Percentiles rank a stretch among this genome's conserved stretches.
These are phyloP conservation scores for Lacerta agilis DNA, from an alignment of 2,797 vertebrate genomes.

Conservation along the genomic window DNA sequence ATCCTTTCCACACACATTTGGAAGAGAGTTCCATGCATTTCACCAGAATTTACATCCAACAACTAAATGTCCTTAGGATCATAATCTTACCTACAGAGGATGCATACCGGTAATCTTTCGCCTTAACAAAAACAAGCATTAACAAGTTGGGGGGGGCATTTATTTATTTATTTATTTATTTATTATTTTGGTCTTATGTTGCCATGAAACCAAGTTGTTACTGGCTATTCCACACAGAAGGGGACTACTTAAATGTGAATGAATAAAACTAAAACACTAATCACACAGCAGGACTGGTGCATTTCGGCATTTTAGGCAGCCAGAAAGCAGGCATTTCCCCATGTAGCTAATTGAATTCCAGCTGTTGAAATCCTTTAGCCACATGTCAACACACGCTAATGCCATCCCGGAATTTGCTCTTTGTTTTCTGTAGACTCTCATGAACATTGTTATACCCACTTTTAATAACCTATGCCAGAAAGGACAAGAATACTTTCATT, in stretches of 20 bases:
- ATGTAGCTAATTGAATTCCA: slow-evolving; percentile 66
- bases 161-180: too few relatives aligned
- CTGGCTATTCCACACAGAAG: slow-evolving; percentile 56
- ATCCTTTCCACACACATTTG: not conserved
- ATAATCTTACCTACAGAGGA: slow-evolving; percentile 11
- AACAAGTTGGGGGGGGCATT: slow-evolving; percentile 22
- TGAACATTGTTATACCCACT: not conserved
- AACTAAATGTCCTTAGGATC: slow-evolving; percentile 18
- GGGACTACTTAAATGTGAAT: slow-evolving; percentile 61
- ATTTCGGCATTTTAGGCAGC: slow-evolving; percentile 54
- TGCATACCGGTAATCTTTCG: not conserved
- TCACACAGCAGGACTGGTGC: slow-evolving; percentile 63
- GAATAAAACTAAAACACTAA: slow-evolving; percentile 65
- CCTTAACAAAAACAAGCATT: not conserved
- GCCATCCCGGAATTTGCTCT: slow-evolving; percentile 36
- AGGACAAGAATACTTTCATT: not conserved
- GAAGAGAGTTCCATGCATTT: not conserved
- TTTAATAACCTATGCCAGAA: not conserved
- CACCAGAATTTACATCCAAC: not conserved
- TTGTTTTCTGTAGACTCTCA: slow-evolving; percentile 1
- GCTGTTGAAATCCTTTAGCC: slow-evolving; percentile 61
- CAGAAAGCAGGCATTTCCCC: slow-evolving; percentile 60
- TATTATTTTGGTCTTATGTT: slow-evolving; percentile 24
- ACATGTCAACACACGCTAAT: slow-evolving; percentile 39
- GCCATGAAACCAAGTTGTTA: slow-evolving; percentile 29